Evolutionary conservation across 2,797 vertebrate genomes (phyloP), one percentile per base, ranked within the genome.

Genomic region (Peromyscus attwateri): DNA sequence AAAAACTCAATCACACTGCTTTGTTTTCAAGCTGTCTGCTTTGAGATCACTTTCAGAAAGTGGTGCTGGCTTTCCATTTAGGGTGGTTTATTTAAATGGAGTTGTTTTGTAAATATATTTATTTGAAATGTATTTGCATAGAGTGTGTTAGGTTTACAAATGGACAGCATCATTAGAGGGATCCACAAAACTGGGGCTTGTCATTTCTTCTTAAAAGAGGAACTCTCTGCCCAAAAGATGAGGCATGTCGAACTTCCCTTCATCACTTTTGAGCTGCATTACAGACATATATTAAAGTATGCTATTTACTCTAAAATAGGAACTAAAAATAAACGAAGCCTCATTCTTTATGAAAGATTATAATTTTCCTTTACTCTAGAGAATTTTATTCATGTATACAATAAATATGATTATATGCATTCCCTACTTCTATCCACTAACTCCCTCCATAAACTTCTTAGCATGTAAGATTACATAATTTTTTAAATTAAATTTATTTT

Each of bases 11-110:
- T 60, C 70, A 75, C 60, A 64, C 8, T 34, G 19, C 66, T 95
- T 82, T 82, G 77, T 84, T 94, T 89, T 90, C 76, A 68, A n/a
- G 77, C 77, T 77, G 79, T 71, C 87, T 96, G 89, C 79, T 95
- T 96, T 88, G 85, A 94, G 37, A 43, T 87, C 73, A 43, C 62
- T 76, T 91, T 92, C 57, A 68, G 77, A 57, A 94, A 43, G 5
- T 73, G 92, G 88, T 19, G 5, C 60, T 70, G 71, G 31, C 27
- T 95, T 94, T 92, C 89, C 66, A 90, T 29, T 71, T 88, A 90
- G 46, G 25, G 21, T 40, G 46, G 73, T 95, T 92, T 55, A 96
- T 60, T 62, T 76, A 76, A 76, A 89, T 34, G 13, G 62, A 89
- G 46, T 64, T 87, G 79, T 57, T 79, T 93, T 79, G 43, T 12